phyloP scores from a whole-genome alignment of 2,888 invertebrate species.

The Parelbella ahira region DNA sequence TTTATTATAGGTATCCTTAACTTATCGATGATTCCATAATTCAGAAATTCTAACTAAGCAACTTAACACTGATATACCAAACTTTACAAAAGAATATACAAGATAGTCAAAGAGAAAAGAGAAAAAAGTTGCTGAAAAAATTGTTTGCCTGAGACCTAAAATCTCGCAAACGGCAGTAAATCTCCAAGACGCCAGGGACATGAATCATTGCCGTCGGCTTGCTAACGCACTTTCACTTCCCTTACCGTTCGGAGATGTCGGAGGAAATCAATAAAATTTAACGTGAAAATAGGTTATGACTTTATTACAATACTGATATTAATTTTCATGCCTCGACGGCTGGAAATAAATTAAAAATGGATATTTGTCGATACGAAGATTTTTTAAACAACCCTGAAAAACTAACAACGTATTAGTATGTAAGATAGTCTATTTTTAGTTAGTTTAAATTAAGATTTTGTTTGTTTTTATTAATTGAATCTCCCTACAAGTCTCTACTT shows the following conservation, averaged over 20 bases:
- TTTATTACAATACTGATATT: slow-evolving; percentile 3
- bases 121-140: not conserved
- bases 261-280: slow-evolving; percentile 16
- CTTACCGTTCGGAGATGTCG: not conserved
- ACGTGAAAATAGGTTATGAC: slow-evolving; percentile 1
- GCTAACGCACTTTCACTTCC: not conserved
- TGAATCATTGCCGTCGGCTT: not conserved
- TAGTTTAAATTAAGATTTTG: too few relatives aligned
- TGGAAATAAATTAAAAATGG: slow-evolving; percentile 1
- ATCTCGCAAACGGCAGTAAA: slow-evolving; percentile 2
- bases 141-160: not conserved
- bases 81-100: too few relatives aligned
- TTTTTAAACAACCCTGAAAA: too few relatives aligned
- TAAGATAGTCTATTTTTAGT: too few relatives aligned
- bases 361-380: too few relatives aligned
- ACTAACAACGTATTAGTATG: too few relatives aligned
- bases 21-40: too few relatives aligned
- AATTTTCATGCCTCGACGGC: not conserved
- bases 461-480: too few relatives aligned
- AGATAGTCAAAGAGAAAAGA: not conserved
- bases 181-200: not conserved
- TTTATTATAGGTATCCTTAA: too few relatives aligned
- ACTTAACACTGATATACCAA: too few relatives aligned
- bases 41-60: too few relatives aligned
- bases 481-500: too few relatives aligned